A percentile compares a stretch with the other conserved stretches of the same genome.
Evolutionary conservation across 2,888 invertebrate genomes (phyloP).

Genomic region (Nemapogon koenigi): DNA sequence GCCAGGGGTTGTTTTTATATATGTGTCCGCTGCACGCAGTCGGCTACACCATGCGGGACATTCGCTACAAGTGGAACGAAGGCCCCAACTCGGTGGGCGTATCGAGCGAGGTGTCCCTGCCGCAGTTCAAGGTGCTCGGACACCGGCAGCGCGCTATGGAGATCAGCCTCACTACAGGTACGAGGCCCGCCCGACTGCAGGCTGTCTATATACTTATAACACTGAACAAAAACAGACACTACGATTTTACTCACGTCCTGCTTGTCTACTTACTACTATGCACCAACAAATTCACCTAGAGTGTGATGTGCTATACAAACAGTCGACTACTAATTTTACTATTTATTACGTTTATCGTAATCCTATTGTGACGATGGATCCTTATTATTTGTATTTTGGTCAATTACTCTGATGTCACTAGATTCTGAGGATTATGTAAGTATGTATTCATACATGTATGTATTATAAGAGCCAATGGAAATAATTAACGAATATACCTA

Average conservation of each 20-base stretch:
- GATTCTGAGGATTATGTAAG: too few species aligned
- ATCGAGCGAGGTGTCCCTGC: constrained; percentile 94
- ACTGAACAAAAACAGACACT: constrained; percentile 51
- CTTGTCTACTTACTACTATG: constrained; percentile 60
- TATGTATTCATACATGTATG: too few species aligned
- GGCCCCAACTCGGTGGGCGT: constrained; percentile 94
- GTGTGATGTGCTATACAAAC: constrained; percentile 6
- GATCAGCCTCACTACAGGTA: constrained; percentile 97
- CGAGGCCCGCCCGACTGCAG: constrained; percentile 27
- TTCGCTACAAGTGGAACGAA: constrained; percentile 97
- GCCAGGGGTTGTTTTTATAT: constrained; percentile 59
- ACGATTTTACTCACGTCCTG: constrained; percentile 60
- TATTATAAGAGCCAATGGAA: too few species aligned
- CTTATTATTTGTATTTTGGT: too few species aligned
- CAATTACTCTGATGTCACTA: too few species aligned
- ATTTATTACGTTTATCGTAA: too few species aligned
- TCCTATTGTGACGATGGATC: too few species aligned
- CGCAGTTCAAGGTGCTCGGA: constrained; percentile 97
- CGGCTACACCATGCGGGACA: constrained; percentile 98
- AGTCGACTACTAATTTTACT: too few species aligned
- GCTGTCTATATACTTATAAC: constrained; percentile 33
- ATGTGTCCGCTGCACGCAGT: constrained; percentile 73
- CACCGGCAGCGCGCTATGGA: constrained; percentile 95
- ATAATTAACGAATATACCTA: too few species aligned
- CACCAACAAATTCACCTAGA: constrained; percentile 23